Conservation (phyloP, 2,888 invertebrate species). For the Noctua comes region DNA sequence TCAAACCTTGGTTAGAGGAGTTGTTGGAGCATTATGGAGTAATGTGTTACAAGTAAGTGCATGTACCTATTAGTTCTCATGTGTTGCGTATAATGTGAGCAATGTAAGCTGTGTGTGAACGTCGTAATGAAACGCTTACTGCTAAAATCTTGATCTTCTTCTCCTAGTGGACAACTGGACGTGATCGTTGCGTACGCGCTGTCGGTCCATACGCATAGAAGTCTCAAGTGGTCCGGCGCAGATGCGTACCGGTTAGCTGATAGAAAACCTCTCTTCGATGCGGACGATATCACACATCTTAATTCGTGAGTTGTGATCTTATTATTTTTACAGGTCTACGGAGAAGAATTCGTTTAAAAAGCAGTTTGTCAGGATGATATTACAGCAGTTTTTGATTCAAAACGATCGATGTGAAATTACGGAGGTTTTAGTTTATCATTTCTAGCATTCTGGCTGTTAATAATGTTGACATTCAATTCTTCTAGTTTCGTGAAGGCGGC, state of each 20-base stretch:
- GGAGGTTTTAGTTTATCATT: no score
- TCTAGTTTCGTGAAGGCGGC: constrained; percentile 44
- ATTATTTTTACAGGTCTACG: background rate
- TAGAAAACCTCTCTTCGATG: constrained; percentile 27
- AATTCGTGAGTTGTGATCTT: constrained; percentile 45
- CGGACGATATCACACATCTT: background rate
- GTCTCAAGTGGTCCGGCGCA: constrained; percentile 57
- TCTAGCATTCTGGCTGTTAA: no score
- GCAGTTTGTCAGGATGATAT: no score
- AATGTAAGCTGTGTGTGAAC: background rate
- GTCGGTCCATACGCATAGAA: constrained; percentile 54
- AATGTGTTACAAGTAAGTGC: constrained; percentile 50
- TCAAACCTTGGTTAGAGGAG: constrained; percentile 63
- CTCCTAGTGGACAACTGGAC: constrained; percentile 56
- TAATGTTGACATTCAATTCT: background rate
- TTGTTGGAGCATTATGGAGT: constrained; percentile 61
- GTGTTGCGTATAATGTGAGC: background rate
- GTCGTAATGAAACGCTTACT: background rate
- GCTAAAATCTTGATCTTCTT: background rate
- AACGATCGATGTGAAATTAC: background rate
- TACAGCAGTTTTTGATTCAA: background rate
- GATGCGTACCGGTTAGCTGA: constrained; percentile 39
- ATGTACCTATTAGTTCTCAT: background rate
- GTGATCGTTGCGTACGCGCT: constrained; percentile 55
- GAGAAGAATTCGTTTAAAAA: rapidly evolving